Conservation (phyloP, 2,113 vertebrate species). For the Lethenteron reissneri region DNA sequence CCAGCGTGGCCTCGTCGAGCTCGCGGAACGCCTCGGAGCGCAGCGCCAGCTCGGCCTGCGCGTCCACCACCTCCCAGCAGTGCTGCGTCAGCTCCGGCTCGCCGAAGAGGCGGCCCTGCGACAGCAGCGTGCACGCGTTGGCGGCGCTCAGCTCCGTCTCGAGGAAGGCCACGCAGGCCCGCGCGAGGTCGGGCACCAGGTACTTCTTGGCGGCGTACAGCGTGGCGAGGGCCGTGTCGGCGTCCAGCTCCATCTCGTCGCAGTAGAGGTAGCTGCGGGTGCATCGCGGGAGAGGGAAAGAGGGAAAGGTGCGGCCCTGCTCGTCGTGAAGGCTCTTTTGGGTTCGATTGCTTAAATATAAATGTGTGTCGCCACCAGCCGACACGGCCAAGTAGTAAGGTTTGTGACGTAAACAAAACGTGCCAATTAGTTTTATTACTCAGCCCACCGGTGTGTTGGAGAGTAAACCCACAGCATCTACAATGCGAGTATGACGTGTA, state of each 20-base stretch:
- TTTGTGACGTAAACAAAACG: too few species aligned
- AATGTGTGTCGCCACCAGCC: too few species aligned
- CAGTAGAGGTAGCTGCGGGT: slow-evolving; percentile 70
- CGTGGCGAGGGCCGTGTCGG: slow-evolving; percentile 77
- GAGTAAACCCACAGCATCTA: too few species aligned
- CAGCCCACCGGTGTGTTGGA: too few species aligned
- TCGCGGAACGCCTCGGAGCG: slow-evolving; percentile 73
- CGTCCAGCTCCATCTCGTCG: slow-evolving; percentile 82
- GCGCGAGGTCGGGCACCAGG: slow-evolving; percentile 67
- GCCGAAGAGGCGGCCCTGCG: slow-evolving; percentile 88
- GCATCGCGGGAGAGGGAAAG: background rate
- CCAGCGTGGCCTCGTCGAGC: slow-evolving; percentile 62
- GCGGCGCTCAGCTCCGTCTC: slow-evolving; percentile 79
- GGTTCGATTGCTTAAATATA: too few species aligned
- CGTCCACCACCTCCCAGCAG: slow-evolving; percentile 95
- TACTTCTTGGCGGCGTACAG: slow-evolving; percentile 95
- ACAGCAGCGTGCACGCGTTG: slow-evolving; percentile 80
- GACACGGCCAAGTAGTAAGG: too few species aligned
- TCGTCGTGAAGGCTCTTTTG: background rate
- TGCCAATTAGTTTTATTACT: too few species aligned
- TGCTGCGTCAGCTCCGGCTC: slow-evolving; percentile 75
- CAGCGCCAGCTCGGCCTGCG: slow-evolving; percentile 76
- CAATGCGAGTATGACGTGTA: too few species aligned
- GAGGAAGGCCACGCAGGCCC: slow-evolving; percentile 77
- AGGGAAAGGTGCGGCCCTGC: background rate